Conservation (phyloP, 2,888 invertebrate species). For the Hyppa rectilinea region DNA sequence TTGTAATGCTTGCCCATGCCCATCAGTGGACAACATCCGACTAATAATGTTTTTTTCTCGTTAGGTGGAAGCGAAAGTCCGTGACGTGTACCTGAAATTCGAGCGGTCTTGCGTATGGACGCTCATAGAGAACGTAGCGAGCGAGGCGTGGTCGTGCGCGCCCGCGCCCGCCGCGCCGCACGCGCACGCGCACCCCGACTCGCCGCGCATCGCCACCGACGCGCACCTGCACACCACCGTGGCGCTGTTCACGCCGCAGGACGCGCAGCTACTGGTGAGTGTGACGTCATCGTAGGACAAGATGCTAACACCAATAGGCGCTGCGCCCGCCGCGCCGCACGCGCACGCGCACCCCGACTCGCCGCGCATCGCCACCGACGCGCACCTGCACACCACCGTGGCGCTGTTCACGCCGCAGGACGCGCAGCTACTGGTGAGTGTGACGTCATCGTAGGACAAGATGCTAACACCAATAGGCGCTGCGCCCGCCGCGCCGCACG, state of each 20-base stretch:
- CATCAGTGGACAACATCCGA: no score
- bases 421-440: conserved; percentile 78
- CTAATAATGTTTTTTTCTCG: neutral
- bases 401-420: conserved; percentile 80
- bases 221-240: conserved; percentile 69
- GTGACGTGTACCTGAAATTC: conserved; percentile 95
- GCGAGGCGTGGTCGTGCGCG: conserved; percentile 81
- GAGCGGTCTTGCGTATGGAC: conserved; percentile 95
- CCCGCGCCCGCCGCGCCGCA: conserved; percentile 70
- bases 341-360: conserved; percentile 69
- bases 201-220: conserved; percentile 78
- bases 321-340: conserved; percentile 67
- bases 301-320: neutral
- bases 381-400: conserved; percentile 68
- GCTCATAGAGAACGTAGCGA: conserved; percentile 93
- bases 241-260: conserved; percentile 78
- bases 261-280: conserved; percentile 80
- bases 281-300: neutral
- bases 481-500: conserved; percentile 67
- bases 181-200: conserved; percentile 67
- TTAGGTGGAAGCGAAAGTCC: conserved; percentile 84
- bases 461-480: neutral
- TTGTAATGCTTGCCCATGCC: no score
- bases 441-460: neutral
- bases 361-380: conserved; percentile 78